Base-by-base conservation (phyloP, 2,113 vertebrate genomes). In the Sitta europaea region DNA sequence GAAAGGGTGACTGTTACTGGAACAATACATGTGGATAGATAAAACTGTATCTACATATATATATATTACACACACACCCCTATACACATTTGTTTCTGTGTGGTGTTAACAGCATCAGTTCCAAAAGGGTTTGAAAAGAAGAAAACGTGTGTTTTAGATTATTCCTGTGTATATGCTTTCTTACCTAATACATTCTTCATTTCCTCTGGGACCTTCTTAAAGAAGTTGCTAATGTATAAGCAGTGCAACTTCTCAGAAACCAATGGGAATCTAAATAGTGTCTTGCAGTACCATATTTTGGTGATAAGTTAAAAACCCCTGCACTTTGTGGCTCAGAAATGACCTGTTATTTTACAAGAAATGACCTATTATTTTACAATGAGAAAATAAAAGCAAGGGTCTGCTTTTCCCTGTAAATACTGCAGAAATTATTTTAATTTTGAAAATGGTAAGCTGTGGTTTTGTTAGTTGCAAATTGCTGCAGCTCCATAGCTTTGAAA, bases 301-400 rank as follows among this genome's bases (percentile, higher is more conserved):
- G 83, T 62, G 54, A 12, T 80, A 36, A 67, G 47, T 47, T 67
- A 91, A 73, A 85, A 45, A 2, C 12, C 27, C 24, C 4, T 33
- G 33, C 31, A 51, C 53, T 74, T 79, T 31, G 36, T 95, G 84
- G 67, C 80, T 92, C 81, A 86, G 94, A 94, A 97, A 93, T 3
- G 7, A 90, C 40, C 59, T 96, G 70, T 93, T 95, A 92, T 97
- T 97, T 96, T 91, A 87, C 82, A 88, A 77, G 36, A 72, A 86
- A 95, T 9, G 24, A 89, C 25, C 68, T 96, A 51, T 94, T 96
- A 88, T 95, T 95, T 90, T 85, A 83, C 59, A 54, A n/a, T 54
- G 72, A 88, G 81, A 48, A 97, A 94, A 70, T 83, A 51, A 76
- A 95, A 86, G 35, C 47, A 58, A 62, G n/a, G 54, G 43, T 45